phyloP scores from a whole-genome alignment of 2,113 vertebrate species.

The Ranitomeya variabilis region DNA sequence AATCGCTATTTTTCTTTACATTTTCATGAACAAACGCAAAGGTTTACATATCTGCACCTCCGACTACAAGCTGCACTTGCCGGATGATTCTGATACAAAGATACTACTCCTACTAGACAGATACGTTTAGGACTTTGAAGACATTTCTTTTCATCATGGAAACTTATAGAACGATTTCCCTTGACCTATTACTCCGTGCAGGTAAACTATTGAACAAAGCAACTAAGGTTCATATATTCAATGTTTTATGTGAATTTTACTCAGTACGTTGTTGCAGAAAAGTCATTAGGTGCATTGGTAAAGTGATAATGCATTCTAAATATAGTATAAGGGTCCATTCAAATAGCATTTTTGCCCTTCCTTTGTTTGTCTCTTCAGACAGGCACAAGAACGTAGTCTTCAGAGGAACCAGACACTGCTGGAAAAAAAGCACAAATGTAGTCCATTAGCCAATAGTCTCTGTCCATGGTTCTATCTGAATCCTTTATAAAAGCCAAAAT shows the following conservation, averaged over 20 bases:
- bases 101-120: neutral
- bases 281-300: too few species aligned
- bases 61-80: neutral
- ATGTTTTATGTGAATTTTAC: neutral
- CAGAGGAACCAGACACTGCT: too few species aligned
- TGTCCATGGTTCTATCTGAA: too few species aligned
- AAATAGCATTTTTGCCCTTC: too few species aligned
- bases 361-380: too few species aligned
- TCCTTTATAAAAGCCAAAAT: too few species aligned
- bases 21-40: neutral
- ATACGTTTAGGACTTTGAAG: neutral
- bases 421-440: too few species aligned
- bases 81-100: neutral
- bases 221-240: neutral
- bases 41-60: neutral
- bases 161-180: neutral
- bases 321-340: too few species aligned
- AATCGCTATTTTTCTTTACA: neutral
- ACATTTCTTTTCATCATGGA: neutral
- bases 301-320: too few species aligned
- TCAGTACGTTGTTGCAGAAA: too few species aligned
- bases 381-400: too few species aligned
- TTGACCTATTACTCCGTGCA: neutral
- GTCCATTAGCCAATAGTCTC: too few species aligned
- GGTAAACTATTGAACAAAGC: neutral